phyloP scores from a whole-genome alignment of 2,888 invertebrate genomes.

The Amblyjoppa fuscipennis region DNA sequence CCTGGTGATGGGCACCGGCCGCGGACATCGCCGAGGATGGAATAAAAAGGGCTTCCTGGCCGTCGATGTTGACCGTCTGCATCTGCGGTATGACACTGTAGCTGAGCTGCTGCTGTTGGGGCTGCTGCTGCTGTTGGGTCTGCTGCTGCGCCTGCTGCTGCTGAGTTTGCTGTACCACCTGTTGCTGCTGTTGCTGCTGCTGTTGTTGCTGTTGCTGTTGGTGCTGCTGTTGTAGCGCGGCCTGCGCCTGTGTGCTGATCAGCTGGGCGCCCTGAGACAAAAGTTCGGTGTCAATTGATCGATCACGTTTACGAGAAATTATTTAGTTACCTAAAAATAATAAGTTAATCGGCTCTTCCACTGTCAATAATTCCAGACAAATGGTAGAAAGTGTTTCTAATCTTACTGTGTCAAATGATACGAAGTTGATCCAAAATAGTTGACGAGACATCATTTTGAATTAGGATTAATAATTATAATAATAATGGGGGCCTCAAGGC shows the following conservation, averaged over 20 bases:
- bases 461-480: too few relatives aligned
- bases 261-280: conserved; percentile 81
- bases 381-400: too few relatives aligned
- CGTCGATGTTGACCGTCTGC: conserved; percentile 97
- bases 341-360: background rate
- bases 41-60: conserved; percentile 96
- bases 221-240: conserved; percentile 81
- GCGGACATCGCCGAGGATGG: conserved; percentile 90
- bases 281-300: background rate
- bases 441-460: background rate
- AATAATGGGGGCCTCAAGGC: too few relatives aligned
- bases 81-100: conserved; percentile 90
- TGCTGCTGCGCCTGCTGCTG: conserved; percentile 84
- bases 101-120: conserved; percentile 86
- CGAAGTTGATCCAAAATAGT: too few relatives aligned
- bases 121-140: conserved; percentile 86
- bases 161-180: conserved; percentile 83
- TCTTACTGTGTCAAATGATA: too few relatives aligned
- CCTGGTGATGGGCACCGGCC: conserved; percentile 85
- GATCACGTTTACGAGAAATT: background rate
- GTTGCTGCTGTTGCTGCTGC: conserved; percentile 82
- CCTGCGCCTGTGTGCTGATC: conserved; percentile 79
- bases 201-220: conserved; percentile 85
- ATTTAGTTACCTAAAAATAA: background rate
- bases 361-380: too few relatives aligned